Conservation (phyloP, 2,888 invertebrate genomes). For the Chouioia cunea region DNA sequence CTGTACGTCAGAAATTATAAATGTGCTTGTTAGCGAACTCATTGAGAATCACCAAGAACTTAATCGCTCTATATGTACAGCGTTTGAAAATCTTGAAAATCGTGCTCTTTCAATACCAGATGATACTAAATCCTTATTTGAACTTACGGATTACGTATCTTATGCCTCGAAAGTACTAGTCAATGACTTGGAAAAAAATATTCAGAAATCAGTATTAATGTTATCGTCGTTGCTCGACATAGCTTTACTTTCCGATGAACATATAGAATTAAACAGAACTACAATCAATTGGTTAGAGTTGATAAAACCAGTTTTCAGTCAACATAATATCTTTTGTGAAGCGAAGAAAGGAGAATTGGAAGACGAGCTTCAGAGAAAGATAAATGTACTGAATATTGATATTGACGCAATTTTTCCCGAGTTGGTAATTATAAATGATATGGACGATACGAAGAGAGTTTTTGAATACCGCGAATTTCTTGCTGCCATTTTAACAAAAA, state of each 20-base stretch:
- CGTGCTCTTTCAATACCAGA: slow-evolving; percentile 69
- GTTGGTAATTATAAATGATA: slow-evolving; percentile 71
- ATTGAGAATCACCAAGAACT: slow-evolving; percentile 56
- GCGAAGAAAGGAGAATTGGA: slow-evolving; percentile 72
- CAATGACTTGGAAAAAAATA: slow-evolving; percentile 67
- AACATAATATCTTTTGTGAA: slow-evolving; percentile 71
- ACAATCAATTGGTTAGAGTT: slow-evolving; percentile 71
- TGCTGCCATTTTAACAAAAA: slow-evolving; percentile 67
- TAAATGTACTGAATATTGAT: slow-evolving; percentile 70
- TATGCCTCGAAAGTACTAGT: slow-evolving; percentile 69
- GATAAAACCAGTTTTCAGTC: slow-evolving; percentile 71
- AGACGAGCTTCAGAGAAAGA: slow-evolving; percentile 69
- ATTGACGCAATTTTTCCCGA: slow-evolving; percentile 70
- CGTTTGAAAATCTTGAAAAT: slow-evolving; percentile 68
- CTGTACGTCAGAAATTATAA: slow-evolving; percentile 51
- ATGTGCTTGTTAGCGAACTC: slow-evolving; percentile 55
- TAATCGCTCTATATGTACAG: slow-evolving; percentile 65
- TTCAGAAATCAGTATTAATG: slow-evolving; percentile 65
- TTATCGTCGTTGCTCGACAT: slow-evolving; percentile 67
- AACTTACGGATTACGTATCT: slow-evolving; percentile 71
- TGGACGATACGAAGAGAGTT: slow-evolving; percentile 71
- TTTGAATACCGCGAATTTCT: slow-evolving; percentile 71
- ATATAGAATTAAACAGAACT: slow-evolving; percentile 70
- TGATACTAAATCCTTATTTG: slow-evolving; percentile 71
- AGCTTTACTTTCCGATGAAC: slow-evolving; percentile 68